A percentile compares a stretch with the other conserved stretches of the same genome.
These are phyloP conservation scores for Nomada ruficornis DNA, from an alignment of 2,888 invertebrate species.

Conservation along the genomic window DNA sequence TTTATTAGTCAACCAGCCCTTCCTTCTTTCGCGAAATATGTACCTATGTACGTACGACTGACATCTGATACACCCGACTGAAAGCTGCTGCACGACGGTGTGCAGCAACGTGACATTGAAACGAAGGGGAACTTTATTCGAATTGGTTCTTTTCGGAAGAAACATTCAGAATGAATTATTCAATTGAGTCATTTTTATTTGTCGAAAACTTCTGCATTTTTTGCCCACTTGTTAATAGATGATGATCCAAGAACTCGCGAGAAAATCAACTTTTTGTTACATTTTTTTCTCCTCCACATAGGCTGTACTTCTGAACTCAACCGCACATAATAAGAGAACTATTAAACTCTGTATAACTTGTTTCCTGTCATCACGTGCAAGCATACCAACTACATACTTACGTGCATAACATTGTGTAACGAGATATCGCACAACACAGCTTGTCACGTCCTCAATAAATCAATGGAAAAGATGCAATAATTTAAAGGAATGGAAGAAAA, in stretches of 20 bases:
- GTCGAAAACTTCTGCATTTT: neutral
- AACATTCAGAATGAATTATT: too few relatives aligned
- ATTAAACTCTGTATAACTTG: neutral
- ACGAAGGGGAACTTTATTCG: too few relatives aligned
- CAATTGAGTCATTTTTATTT: neutral
- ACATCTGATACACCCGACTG: neutral
- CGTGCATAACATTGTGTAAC: neutral
- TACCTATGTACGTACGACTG: slow-evolving; percentile 28
- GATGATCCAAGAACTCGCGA: neutral
- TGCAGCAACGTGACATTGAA: neutral
- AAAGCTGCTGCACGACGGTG: neutral
- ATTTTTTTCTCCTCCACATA: neutral
- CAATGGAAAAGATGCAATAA: neutral
- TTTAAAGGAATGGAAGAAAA: neutral
- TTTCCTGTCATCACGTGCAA: slow-evolving; percentile 1
- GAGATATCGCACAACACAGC: too few relatives aligned
- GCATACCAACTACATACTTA: neutral
- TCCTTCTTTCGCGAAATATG: slow-evolving; percentile 36
- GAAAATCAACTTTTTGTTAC: neutral
- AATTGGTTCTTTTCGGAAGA: too few relatives aligned
- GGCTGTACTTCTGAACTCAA: neutral
- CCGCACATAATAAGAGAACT: neutral
- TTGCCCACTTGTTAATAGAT: neutral
- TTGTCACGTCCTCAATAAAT: too few relatives aligned
- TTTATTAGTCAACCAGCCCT: slow-evolving; percentile 44